Evolutionary conservation across 1,140 invertebrate genomes (phyloP), one percentile per base, ranked within the genome.

Genomic region (Mamestra configurata): DNA sequence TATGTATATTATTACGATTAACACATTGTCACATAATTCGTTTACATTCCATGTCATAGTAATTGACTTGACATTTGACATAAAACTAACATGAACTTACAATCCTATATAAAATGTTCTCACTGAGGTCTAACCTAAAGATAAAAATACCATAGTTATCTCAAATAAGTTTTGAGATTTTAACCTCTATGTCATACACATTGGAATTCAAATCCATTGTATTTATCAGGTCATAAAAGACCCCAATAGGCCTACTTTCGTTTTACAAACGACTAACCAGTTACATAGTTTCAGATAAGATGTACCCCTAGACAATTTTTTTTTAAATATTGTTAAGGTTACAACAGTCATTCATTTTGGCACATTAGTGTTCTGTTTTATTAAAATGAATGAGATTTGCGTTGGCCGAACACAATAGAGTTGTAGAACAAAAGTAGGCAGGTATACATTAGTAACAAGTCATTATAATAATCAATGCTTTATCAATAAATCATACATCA

Each of bases 351-450:
- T 57, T 57, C 5, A 24, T 15, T 57, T 57, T 57, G 53, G 22
- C 53, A 57, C 20, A 57, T 27, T 24, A 57, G 4, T 27, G 53
- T 18, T 27, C 22, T 13, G 4, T 57, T 57, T 3, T 13, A 4
- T 22, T 49, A 15, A 13, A n/a, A 13, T 49, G 10, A 4, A 24
- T 24, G 1, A 7, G 20, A 27, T 24, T 57, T 24, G 11, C 10
- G 3, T 3, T 6, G 13, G 11, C 10, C 22, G 4, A 57, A 55
- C 22, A 57, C 8, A 57, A 57, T 27, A 24, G 20, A 22, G 20
- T 57, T 27, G 53, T 27, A 57, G 24, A 57, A 57, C 53, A 57
- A 57, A 57, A 57, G 53, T 57, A 57, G 53, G 53, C 53, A 13
- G 22, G 53, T 13, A 27, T 57, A 57, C 11, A 57, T 11, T 5